phyloP scores from a whole-genome alignment of 2,797 vertebrate genomes.

The Avahi laniger region DNA sequence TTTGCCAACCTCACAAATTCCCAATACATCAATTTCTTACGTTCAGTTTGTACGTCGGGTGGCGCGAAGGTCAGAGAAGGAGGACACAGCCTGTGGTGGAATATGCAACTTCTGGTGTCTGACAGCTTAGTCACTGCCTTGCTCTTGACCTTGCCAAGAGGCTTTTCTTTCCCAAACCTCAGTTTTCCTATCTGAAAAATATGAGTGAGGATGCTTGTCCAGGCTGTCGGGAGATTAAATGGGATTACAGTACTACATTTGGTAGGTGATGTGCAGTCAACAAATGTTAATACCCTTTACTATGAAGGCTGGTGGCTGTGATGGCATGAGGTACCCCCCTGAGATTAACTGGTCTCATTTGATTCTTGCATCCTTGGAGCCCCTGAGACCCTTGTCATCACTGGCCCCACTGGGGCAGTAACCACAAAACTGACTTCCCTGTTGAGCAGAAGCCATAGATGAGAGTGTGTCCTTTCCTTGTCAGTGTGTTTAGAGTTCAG shows the following conservation, averaged over 20 bases:
- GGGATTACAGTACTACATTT: background rate
- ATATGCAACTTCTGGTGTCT: fast-evolving
- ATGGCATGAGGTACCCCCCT: background rate
- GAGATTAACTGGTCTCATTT: fast-evolving
- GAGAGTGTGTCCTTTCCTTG: background rate
- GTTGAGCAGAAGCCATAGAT: background rate
- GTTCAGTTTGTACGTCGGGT: background rate
- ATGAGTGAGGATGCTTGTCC: background rate
- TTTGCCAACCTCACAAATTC: background rate
- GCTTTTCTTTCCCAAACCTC: background rate
- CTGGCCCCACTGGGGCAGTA: background rate
- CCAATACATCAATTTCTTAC: background rate
- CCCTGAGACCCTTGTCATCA: background rate
- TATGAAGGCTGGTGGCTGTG: background rate
- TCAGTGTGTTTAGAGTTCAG: background rate
- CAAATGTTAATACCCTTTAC: background rate
- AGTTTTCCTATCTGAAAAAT: background rate
- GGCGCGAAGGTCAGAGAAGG: background rate
- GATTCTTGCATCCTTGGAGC: background rate
- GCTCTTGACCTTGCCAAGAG: background rate
- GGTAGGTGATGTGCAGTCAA: background rate
- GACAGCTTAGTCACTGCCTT: background rate
- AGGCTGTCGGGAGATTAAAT: background rate
- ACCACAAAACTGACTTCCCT: background rate
- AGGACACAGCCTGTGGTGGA: fast-evolving